Evolutionary conservation across 2,888 invertebrate species (phyloP).

Genomic region (Cosmopolites sordidus): DNA sequence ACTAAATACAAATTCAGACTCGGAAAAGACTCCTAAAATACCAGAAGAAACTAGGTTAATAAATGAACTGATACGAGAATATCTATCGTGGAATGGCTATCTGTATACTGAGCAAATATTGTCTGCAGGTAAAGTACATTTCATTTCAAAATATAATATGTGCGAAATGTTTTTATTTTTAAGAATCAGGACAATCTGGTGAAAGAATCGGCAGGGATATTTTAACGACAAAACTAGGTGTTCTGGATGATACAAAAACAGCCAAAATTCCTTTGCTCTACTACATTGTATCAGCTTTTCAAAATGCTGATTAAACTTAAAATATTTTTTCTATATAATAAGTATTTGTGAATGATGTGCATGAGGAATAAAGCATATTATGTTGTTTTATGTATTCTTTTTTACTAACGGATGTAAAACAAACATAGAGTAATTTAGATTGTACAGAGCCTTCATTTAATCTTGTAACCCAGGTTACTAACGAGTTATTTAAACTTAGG

Average conservation of each 20-base stretch:
- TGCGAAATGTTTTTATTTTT: slow-evolving; percentile 16
- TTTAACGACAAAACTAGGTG: slow-evolving; percentile 45
- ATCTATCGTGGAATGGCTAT: slow-evolving; percentile 68
- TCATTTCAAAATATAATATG: too few species aligned
- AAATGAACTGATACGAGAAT: slow-evolving; percentile 65
- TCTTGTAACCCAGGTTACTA: too few species aligned
- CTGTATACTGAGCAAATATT: slow-evolving; percentile 55
- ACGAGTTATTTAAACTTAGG: too few species aligned
- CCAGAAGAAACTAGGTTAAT: slow-evolving; percentile 52
- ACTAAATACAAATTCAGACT: slow-evolving; percentile 39
- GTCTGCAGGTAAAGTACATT: slow-evolving; percentile 43
- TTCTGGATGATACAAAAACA: slow-evolving; percentile 44
- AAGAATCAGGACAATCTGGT: slow-evolving; percentile 43
- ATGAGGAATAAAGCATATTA: too few species aligned
- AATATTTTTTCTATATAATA: too few species aligned
- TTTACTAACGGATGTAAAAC: too few species aligned
- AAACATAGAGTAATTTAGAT: too few species aligned
- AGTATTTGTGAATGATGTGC: too few species aligned
- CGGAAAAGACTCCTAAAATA: slow-evolving; percentile 38
- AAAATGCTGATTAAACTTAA: slow-evolving; percentile 36
- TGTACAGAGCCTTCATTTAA: too few species aligned
- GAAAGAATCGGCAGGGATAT: slow-evolving; percentile 41
- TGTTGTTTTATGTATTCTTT: too few species aligned
- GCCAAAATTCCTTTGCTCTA: slow-evolving; percentile 46
- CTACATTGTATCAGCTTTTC: slow-evolving; percentile 45